Evolutionary conservation across 2,797 vertebrate species (phyloP).

Genomic region (Orientallactaga sibirica): DNA sequence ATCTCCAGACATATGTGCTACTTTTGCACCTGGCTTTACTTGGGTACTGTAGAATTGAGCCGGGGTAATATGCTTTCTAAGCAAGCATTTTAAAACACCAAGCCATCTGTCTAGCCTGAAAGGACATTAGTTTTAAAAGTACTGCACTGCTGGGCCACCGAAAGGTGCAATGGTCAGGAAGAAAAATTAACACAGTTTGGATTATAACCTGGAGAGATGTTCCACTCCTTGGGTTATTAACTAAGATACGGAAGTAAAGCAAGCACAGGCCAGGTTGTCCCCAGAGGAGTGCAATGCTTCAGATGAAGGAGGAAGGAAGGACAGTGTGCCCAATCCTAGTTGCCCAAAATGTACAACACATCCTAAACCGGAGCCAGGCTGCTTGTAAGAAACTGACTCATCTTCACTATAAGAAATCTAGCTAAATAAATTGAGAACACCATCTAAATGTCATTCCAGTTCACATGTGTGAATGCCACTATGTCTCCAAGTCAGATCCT

Average conservation of each 20-base stretch:
- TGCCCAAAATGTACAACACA: neutral
- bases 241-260: neutral
- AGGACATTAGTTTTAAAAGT: neutral
- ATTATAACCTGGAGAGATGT: neutral
- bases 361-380: neutral
- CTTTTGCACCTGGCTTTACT: no score
- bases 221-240: neutral
- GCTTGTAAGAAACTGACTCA: neutral
- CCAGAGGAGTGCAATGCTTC: neutral
- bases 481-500: neutral
- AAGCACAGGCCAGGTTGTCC: neutral
- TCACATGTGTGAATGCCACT: neutral
- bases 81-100: no score
- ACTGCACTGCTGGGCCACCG: neutral
- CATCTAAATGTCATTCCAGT: neutral
- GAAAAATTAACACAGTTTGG: neutral
- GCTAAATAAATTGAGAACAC: neutral
- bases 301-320: neutral
- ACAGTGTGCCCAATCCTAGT: neutral
- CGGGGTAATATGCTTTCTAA: no score
- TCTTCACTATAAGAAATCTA: neutral
- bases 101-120: neutral
- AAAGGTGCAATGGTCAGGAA: neutral
- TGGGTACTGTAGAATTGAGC: no score
- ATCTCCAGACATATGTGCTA: no score